Conservation (phyloP, 2,797 vertebrate species). For the Girardinus metallicus region DNA sequence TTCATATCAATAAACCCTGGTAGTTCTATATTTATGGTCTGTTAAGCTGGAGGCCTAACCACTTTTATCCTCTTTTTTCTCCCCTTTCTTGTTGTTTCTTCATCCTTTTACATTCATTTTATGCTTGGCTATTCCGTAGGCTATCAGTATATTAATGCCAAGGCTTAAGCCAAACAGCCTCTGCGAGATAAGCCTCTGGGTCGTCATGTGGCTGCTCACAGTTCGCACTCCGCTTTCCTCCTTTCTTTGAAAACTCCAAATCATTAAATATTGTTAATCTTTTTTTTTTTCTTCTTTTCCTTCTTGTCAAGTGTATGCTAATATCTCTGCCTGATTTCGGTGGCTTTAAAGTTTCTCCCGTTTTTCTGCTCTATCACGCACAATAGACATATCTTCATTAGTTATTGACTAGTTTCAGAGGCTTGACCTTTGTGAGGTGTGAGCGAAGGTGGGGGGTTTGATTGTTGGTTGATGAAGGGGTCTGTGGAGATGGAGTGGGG, state of each 20-base stretch:
- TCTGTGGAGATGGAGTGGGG: slow-evolving; percentile 61
- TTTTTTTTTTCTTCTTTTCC: slow-evolving; percentile 47
- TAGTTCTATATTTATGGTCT: slow-evolving; percentile 84
- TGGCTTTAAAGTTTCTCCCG: slow-evolving; percentile 31
- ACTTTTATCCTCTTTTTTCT: slow-evolving; percentile 82
- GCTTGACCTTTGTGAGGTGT: slow-evolving; percentile 83
- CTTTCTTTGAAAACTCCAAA: slow-evolving; percentile 70
- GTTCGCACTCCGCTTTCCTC: slow-evolving; percentile 78
- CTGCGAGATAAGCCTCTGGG: slow-evolving; percentile 83
- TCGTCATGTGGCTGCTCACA: slow-evolving; percentile 82
- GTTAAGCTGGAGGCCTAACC: slow-evolving; percentile 83
- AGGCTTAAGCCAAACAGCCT: slow-evolving; percentile 88
- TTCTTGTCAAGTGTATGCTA: slow-evolving; percentile 2
- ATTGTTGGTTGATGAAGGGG: slow-evolving; percentile 68
- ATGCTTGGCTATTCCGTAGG: slow-evolving; percentile 89
- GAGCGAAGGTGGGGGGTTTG: slow-evolving; percentile 67
- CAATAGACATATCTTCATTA: slow-evolving; percentile 73
- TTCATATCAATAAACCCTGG: slow-evolving; percentile 74
- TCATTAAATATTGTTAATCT: slow-evolving; percentile 78
- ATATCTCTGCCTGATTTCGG: neutral
- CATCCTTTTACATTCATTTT: slow-evolving; percentile 89
- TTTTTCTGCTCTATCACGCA: slow-evolving; percentile 43
- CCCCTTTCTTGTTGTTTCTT: slow-evolving; percentile 87
- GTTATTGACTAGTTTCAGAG: slow-evolving; percentile 76
- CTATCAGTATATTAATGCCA: slow-evolving; percentile 89